Evolutionary conservation across 2,113 vertebrate species (phyloP).

Genomic region (Gadus macrocephalus): DNA sequence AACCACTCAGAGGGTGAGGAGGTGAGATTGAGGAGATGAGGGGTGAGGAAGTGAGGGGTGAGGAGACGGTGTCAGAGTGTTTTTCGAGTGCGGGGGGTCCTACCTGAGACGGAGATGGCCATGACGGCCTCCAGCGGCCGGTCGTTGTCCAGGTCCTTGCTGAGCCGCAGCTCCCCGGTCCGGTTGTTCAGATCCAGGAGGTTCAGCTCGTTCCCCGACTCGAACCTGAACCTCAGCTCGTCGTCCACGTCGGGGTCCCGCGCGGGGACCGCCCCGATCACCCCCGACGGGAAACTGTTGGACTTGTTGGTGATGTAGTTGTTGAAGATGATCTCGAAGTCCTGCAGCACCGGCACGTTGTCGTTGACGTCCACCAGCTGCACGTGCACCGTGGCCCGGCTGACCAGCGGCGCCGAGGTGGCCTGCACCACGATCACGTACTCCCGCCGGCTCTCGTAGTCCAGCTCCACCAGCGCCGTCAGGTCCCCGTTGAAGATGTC

Average conservation of each 20-base stretch:
- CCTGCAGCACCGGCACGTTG: conserved; percentile 81
- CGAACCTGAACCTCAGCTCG: conserved; percentile 85
- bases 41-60: not conserved
- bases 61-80: not conserved
- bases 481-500: conserved; percentile 93
- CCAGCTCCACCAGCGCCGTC: conserved; percentile 84
- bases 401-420: conserved; percentile 92
- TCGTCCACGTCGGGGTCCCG: conserved; percentile 91
- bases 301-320: conserved; percentile 96
- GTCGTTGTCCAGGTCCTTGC: conserved; percentile 89
- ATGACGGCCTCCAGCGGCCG: conserved; percentile 89
- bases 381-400: conserved; percentile 87
- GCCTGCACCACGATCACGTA: conserved; percentile 94
- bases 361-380: conserved; percentile 89
- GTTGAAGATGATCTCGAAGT: conserved; percentile 98
- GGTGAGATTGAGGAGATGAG: not conserved
- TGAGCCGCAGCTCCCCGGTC: conserved; percentile 89
- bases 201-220: conserved; percentile 88
- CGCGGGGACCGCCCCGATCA: conserved; percentile 92
- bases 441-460: conserved; percentile 86
- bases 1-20: no score
- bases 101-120: conserved; percentile 91
- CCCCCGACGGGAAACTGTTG: conserved; percentile 89
- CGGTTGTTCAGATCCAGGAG: conserved; percentile 83
- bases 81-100: conserved; percentile 29